These are phyloP conservation scores for Tinea pellionella DNA, from an alignment of 2,888 invertebrate species.

Conservation along the genomic window DNA sequence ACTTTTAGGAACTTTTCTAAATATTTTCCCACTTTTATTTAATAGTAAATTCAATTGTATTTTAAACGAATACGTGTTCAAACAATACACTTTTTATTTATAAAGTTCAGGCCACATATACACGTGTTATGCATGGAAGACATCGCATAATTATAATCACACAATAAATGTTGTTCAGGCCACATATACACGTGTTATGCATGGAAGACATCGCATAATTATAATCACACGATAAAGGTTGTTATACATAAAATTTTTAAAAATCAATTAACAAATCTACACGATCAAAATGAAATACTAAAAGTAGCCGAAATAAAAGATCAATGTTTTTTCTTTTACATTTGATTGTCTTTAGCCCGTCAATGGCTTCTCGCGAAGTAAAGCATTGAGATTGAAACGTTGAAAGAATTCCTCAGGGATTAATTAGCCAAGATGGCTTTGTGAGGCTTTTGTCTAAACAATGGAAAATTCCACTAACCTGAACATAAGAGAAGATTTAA, in stretches of 20 bases:
- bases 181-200: too few species aligned
- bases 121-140: too few species aligned
- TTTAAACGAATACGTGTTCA: neutral
- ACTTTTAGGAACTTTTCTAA: conserved; percentile 1
- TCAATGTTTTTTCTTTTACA: neutral
- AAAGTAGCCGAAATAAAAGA: neutral
- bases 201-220: too few species aligned
- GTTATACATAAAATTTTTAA: too few species aligned
- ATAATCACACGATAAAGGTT: too few species aligned
- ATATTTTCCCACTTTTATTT: neutral
- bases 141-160: too few species aligned
- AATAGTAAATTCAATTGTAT: neutral
- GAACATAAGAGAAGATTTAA: conserved; percentile 43
- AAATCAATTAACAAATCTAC: neutral
- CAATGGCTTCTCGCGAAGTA: neutral
- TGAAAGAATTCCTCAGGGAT: conserved; percentile 51
- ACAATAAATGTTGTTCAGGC: too few species aligned
- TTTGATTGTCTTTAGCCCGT: neutral
- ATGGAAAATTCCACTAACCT: conserved; percentile 33
- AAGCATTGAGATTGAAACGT: conserved; percentile 25
- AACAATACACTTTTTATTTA: too few species aligned
- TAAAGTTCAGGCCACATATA: too few species aligned
- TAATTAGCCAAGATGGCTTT: conserved; percentile 52
- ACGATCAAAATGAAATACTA: neutral
- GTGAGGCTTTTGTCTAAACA: conserved; percentile 45